Evolutionary conservation across 1,140 invertebrate genomes (phyloP), one percentile per base, ranked within the genome.

Genomic region (Littorina saxatilis): DNA sequence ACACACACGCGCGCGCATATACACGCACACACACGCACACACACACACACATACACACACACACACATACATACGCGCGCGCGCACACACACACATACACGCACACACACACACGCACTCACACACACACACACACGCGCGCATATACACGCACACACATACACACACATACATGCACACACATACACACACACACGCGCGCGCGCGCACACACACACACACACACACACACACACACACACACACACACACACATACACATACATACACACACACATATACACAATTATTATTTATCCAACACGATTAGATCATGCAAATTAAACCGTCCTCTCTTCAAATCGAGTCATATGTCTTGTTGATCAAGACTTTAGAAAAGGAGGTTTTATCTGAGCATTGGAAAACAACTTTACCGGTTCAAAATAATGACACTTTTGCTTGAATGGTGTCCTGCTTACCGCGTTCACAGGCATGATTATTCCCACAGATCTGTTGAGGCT

Each of bases 1-100:
- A 63, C 61, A 63, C 61, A 63, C 61, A 32, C 61, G 32, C 61
- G 5, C 61, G 32, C 61, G 32, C 61, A 63, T 29, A 63, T 29
- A 63, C 61, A 63, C 61, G 32, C 61, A 29, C n/a, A 29, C 61
- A 63, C 61, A 47, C 43, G 17, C 61, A 63, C 61, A 27, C 20
- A 27, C 61, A 63, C 61, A 63, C 61, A 63, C 61, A 63, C 20
- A 27, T 3, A 63, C 61, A 63, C 61, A 63, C 20, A 27, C 20
- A 29, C 61, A 63, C 61, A 27, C 20, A 63, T 3, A 32, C 61
- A 63, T 29, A 63, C 61, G 27, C 61, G 27, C 61, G 27, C 20
- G 5, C 20, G 5, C 61, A 32, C 61, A 27, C 20, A 3, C 61
- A 63, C 61, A 11, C 5, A 27, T 47, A 17, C 61, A 63, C 61